Conservation (phyloP, 2,113 vertebrate genomes). For the Hippocampus mohnikei region DNA sequence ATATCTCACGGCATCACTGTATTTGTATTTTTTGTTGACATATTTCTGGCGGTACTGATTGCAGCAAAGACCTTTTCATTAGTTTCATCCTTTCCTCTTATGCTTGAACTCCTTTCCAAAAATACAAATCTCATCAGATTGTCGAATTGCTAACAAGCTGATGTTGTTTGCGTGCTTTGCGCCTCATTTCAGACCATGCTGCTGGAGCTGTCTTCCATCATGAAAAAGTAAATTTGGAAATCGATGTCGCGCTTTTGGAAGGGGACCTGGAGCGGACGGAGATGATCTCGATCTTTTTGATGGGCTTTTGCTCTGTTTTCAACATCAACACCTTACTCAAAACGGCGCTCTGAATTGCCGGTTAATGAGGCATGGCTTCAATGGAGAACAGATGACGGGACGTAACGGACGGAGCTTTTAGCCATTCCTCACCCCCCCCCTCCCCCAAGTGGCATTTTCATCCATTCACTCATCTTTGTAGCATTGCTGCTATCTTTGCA, state of each 20-base stretch:
- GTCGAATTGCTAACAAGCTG: neutral
- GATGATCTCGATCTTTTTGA: neutral
- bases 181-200: constrained; percentile 83
- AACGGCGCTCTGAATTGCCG: too few relatives aligned
- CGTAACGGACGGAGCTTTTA: neutral
- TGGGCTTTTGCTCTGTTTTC: neutral
- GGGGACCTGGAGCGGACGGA: neutral
- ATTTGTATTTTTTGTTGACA: too few relatives aligned
- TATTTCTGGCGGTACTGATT: too few relatives aligned
- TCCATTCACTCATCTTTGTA: too few relatives aligned
- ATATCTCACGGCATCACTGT: too few relatives aligned
- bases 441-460: too few relatives aligned
- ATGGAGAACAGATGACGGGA: neutral
- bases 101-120: neutral
- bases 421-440: too few relatives aligned
- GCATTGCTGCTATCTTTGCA: too few relatives aligned
- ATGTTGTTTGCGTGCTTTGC: constrained; percentile 8
- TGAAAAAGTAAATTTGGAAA: constrained; percentile 84
- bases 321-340: neutral
- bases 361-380: neutral
- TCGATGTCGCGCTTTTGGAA: neutral
- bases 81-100: neutral
- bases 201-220: constrained; percentile 91
- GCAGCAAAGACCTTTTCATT: neutral
- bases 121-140: neutral